Evolutionary conservation across 1,140 invertebrate genomes (phyloP), one percentile per base, ranked within the genome.

Genomic region (Pseudomyrmex cubaensis): DNA sequence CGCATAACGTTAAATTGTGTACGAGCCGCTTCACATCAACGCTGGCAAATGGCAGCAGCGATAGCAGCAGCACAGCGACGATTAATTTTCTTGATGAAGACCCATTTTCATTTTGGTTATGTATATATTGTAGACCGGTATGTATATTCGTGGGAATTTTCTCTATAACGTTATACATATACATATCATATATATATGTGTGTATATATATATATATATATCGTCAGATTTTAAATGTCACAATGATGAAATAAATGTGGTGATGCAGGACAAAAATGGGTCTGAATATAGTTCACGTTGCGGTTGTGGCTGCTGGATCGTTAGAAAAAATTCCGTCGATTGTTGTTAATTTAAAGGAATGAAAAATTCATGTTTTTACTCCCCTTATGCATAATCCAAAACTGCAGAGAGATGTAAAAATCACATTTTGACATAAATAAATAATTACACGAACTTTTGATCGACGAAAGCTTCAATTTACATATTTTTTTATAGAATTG

Each of bases 41-140:
- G 66, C 54, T 70, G 54, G 76, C 66, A 56, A 78, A 56, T 66
- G 57, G 64, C 54, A 12, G 44, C 64, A 57, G 35, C 64, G 64
- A 69, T 87, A 86, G 85, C 67, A 87, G 85, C 80, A 84, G 78
- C 85, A 35, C 35, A 82, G 77, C 84, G 56, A 83, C 59, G 57
- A 62, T 35, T 78, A 48, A 78, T 84, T 80, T 46, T 35, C 62
- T 67, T 64, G 22, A 15, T 48, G 25, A 20, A 82, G 52, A 63
- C 22, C 25, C 76, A 70, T 59, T 70, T 70, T 70, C 44, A 61
- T 20, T 35, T 35, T 35, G 5, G 44, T 12, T 20, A 17, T 57
- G 48, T 35, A 35, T 35, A 70, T 25, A 57, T 62, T 7, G 25
- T n/a, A 56, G 10, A 35, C 54, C 52, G 22, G 64, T 83, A 61